phyloP scores from a whole-genome alignment of 2,888 invertebrate species.

The Drosophila anceps region DNA sequence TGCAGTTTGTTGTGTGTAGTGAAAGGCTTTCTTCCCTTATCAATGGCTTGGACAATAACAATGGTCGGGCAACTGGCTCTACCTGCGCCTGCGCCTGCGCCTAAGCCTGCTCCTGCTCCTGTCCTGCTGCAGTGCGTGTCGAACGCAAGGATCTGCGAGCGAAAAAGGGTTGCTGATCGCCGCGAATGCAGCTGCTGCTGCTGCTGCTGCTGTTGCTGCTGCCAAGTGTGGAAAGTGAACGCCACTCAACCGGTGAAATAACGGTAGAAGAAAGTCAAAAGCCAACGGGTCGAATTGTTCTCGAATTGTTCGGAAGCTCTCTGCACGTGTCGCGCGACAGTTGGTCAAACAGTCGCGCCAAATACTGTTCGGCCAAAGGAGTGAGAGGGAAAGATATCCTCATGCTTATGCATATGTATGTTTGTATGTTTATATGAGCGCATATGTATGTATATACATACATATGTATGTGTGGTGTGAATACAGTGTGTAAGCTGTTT shows the following conservation, averaged over 20 bases:
- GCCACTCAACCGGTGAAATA: constrained; percentile 47
- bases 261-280: constrained; percentile 50
- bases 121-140: constrained; percentile 39
- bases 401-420: not conserved
- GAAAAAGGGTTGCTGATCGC: constrained; percentile 42
- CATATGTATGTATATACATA: not conserved
- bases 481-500: not conserved
- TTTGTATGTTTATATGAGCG: not conserved
- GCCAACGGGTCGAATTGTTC: constrained; percentile 18
- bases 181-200: constrained; percentile 45
- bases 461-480: not conserved
- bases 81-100: constrained; percentile 35
- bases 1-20: constrained; percentile 16
- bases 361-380: constrained; percentile 7
- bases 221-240: constrained; percentile 46
- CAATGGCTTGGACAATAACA: constrained; percentile 37
- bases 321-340: constrained; percentile 47
- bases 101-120: too few species aligned
- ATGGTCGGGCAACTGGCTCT: constrained; percentile 23
- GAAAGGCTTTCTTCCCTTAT: constrained; percentile 70
- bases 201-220: constrained; percentile 8
- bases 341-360: constrained; percentile 40
- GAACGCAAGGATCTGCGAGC: constrained; percentile 33
- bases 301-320: constrained; percentile 9
- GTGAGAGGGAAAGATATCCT: not conserved